Evolutionary conservation across 2,113 vertebrate species (phyloP).

Genomic region (Pimephales promelas): DNA sequence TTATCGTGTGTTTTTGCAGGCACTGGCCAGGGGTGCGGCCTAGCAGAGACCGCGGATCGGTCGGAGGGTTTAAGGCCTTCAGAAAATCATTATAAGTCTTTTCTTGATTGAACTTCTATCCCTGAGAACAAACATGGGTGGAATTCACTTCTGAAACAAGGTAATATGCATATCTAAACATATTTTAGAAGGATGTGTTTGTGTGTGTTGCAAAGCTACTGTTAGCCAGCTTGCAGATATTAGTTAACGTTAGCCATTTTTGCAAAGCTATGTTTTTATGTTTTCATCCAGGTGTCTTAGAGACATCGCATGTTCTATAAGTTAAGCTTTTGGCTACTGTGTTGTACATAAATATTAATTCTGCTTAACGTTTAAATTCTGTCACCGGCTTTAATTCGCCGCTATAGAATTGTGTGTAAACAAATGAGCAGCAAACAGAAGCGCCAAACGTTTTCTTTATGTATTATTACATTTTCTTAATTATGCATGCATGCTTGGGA

Average conservation of each 20-base stretch:
- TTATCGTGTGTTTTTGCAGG: slow-evolving; percentile 8
- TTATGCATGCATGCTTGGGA: neutral
- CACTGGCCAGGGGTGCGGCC: slow-evolving; percentile 20
- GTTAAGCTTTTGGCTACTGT: neutral
- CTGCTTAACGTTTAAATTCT: neutral
- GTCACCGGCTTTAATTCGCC: neutral
- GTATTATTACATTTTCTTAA: neutral
- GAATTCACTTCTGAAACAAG: neutral
- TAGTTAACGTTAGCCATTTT: slow-evolving; percentile 34
- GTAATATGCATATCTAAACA: neutral
- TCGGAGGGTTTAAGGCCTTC: neutral
- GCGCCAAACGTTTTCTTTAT: neutral
- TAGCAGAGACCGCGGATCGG: neutral
- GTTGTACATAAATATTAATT: neutral
- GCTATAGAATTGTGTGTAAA: neutral
- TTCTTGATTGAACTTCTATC: neutral
- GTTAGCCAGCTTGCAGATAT: slow-evolving; percentile 6
- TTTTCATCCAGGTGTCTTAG: neutral
- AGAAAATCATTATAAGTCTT: neutral
- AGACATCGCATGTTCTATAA: neutral
- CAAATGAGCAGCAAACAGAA: neutral
- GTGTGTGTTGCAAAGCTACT: neutral
- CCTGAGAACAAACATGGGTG: neutral
- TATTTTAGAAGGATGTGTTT: no score
- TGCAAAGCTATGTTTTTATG: neutral